A percentile compares a stretch with the other conserved stretches of the same genome.
phyloP scores from a whole-genome alignment of 2,797 vertebrate genomes.

The Anolis apletophallus region DNA sequence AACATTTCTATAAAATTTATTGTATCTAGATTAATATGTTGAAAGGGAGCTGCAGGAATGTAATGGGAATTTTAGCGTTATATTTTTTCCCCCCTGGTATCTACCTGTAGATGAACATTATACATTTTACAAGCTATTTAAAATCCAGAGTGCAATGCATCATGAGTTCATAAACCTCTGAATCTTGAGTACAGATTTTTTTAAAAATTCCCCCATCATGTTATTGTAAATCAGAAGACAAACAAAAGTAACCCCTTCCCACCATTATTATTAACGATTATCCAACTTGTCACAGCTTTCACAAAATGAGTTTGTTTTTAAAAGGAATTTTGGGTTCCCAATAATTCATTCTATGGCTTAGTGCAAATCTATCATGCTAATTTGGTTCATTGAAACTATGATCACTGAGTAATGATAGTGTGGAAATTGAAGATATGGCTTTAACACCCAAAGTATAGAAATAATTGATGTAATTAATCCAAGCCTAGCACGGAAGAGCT shows the following conservation, averaged over 20 bases:
- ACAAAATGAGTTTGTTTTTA: constrained; percentile 21
- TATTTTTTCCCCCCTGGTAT: background rate
- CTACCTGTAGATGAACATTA: background rate
- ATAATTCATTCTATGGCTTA: constrained; percentile 36
- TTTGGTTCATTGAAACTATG: constrained; percentile 35
- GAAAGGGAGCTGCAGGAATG: background rate
- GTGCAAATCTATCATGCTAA: constrained; percentile 37
- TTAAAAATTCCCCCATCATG: background rate
- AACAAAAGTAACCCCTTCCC: background rate
- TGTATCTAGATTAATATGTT: background rate
- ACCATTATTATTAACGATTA: constrained; percentile 28
- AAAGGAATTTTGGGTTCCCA: constrained; percentile 20
- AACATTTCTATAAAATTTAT: background rate
- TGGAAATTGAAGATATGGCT: constrained; percentile 51
- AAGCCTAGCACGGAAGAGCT: constrained; percentile 12
- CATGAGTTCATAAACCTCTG: background rate
- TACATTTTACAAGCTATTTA: background rate
- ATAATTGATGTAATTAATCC: constrained; percentile 57
- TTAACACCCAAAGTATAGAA: constrained; percentile 44
- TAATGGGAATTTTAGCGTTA: background rate
- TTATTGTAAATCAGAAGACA: background rate
- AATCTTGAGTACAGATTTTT: background rate
- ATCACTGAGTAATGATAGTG: constrained; percentile 45
- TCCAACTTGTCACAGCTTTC: constrained; percentile 16
- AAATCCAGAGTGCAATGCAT: too few species aligned